Evolutionary conservation across 2,888 invertebrate genomes (phyloP).

Genomic region (Petrophora chlorosata): DNA sequence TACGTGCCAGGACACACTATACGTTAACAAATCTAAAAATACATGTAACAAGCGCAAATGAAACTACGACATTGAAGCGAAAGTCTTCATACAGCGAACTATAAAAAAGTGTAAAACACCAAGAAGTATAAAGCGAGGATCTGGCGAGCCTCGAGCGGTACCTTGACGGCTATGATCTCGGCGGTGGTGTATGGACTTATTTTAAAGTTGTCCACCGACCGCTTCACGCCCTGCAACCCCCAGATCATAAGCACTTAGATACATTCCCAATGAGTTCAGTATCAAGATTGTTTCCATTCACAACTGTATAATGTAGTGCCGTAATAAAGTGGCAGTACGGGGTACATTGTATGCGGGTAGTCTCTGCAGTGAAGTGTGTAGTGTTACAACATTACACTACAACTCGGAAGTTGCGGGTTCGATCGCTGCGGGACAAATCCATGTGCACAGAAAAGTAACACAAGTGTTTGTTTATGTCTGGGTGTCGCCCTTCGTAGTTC

Average conservation of each 20-base stretch:
- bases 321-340: no score
- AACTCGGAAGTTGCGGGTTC: no score
- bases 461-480: no score
- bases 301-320: no score
- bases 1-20: neutral
- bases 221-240: conserved; percentile 91
- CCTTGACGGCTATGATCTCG: conserved; percentile 98
- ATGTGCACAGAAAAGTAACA: no score
- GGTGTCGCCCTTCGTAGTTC: no score
- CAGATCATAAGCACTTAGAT: neutral
- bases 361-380: no score
- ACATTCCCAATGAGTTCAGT: no score
- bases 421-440: no score
- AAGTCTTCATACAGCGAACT: neutral
- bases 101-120: neutral
- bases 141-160: conserved; percentile 64
- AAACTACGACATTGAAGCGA: conserved; percentile 4
- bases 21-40: neutral
- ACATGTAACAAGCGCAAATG: conserved; percentile 10
- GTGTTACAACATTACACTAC: no score
- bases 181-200: conserved; percentile 85
- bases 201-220: conserved; percentile 94
- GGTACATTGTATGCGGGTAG: no score
- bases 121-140: neutral
- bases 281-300: no score